Evolutionary conservation across 2,113 vertebrate genomes (phyloP).

Genomic region (Eretmochelys imbricata): DNA sequence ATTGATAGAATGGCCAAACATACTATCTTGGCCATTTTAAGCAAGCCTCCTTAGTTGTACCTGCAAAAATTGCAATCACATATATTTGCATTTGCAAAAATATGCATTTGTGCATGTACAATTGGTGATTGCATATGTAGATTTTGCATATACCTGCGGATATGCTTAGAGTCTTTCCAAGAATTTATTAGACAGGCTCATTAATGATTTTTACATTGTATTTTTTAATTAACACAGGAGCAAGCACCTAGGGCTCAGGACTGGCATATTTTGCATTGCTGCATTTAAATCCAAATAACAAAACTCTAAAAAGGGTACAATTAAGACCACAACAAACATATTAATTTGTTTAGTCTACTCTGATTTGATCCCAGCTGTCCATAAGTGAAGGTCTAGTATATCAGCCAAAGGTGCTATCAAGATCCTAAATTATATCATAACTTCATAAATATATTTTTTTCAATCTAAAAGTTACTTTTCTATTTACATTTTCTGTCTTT

Average conservation of each 20-base stretch:
- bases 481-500: neutral
- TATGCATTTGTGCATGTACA: neutral
- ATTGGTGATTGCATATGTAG: neutral
- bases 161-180: neutral
- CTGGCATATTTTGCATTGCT: neutral
- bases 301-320: neutral
- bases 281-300: neutral
- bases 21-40: slow-evolving; percentile 3
- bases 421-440: neutral
- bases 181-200: neutral
- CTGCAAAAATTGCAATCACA: neutral
- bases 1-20: slow-evolving; percentile 15
- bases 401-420: neutral
- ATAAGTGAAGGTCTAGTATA: neutral
- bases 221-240: neutral
- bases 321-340: neutral
- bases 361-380: neutral
- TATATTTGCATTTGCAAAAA: neutral
- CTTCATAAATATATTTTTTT: neutral
- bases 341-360: neutral
- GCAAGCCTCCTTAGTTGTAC: neutral
- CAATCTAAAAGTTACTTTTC: neutral
- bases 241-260: neutral
- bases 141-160: neutral
- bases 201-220: neutral